phyloP scores from a whole-genome alignment of 2,888 invertebrate genomes.

The Orthosia gothica region DNA sequence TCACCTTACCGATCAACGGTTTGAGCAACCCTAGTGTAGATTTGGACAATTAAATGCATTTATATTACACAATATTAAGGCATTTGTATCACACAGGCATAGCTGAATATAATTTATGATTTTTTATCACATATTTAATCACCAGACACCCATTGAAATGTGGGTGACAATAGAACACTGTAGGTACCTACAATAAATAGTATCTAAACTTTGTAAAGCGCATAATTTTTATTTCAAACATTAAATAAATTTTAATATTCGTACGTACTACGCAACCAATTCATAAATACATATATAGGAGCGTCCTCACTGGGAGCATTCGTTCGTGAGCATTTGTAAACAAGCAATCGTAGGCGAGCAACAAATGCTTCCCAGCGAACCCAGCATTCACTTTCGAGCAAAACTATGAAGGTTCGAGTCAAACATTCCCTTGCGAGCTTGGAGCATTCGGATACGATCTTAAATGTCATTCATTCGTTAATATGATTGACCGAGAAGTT shows the following conservation, averaged over 20 bases:
- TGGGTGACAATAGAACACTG: constrained; percentile 8
- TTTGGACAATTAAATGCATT: constrained; percentile 4
- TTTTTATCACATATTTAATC: constrained; percentile 9
- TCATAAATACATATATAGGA: background rate
- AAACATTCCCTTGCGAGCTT: too few species aligned
- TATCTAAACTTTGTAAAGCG: background rate
- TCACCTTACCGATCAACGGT: background rate
- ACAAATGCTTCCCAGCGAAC: too few species aligned
- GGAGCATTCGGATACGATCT: too few species aligned
- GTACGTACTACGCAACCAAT: background rate
- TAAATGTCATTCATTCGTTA: too few species aligned
- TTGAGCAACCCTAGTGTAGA: background rate
- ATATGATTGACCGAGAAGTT: too few species aligned
- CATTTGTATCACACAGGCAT: constrained; percentile 15
- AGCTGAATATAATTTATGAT: constrained; percentile 15
- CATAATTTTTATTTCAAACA: background rate
- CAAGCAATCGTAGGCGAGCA: too few species aligned
- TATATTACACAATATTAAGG: constrained; percentile 5
- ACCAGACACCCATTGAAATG: constrained; percentile 1
- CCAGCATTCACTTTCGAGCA: too few species aligned
- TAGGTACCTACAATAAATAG: background rate
- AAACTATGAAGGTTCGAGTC: too few species aligned
- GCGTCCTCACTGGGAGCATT: too few species aligned
- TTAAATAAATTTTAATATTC: background rate
- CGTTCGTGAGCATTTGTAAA: too few species aligned